These are phyloP conservation scores for Entomyzon cyanotis DNA, from an alignment of 2,113 vertebrate genomes.

Conservation along the genomic window DNA sequence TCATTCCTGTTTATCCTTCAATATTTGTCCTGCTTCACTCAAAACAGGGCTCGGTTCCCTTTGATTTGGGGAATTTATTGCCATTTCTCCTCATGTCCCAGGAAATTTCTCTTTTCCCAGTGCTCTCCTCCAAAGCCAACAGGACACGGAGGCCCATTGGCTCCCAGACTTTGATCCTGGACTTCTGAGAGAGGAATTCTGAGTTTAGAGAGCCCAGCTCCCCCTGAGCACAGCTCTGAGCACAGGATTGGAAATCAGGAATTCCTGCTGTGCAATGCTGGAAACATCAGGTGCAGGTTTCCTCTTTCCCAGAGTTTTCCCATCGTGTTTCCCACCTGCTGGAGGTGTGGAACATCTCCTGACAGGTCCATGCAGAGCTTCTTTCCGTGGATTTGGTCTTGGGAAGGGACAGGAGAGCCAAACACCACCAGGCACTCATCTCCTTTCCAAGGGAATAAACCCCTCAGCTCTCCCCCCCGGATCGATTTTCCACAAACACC, in stretches of 20 bases:
- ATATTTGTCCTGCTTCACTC: neutral
- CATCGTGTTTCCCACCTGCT: fast-evolving
- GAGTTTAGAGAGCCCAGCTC: neutral
- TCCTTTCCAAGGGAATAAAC: neutral
- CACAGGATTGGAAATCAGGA: fast-evolving
- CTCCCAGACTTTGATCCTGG: neutral
- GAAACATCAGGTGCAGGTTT: fast-evolving
- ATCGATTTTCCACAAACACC: neutral
- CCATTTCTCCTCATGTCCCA: neutral
- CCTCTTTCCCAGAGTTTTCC: neutral
- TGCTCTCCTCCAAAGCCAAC: neutral
- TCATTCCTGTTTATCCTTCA: neutral
- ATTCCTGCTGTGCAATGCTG: neutral
- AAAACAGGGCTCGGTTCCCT: neutral
- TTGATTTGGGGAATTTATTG: neutral
- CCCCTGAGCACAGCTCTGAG: neutral
- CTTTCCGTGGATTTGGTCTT: fast-evolving
- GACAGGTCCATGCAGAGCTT: fast-evolving
- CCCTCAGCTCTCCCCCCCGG: neutral
- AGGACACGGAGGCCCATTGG: neutral
- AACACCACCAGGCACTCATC: neutral
- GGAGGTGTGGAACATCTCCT: neutral
- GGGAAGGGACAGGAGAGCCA: fast-evolving
- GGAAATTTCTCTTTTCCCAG: neutral
- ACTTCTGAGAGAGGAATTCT: neutral